phyloP scores from a whole-genome alignment of 2,888 invertebrate genomes.

The Leucophenga maculata region DNA sequence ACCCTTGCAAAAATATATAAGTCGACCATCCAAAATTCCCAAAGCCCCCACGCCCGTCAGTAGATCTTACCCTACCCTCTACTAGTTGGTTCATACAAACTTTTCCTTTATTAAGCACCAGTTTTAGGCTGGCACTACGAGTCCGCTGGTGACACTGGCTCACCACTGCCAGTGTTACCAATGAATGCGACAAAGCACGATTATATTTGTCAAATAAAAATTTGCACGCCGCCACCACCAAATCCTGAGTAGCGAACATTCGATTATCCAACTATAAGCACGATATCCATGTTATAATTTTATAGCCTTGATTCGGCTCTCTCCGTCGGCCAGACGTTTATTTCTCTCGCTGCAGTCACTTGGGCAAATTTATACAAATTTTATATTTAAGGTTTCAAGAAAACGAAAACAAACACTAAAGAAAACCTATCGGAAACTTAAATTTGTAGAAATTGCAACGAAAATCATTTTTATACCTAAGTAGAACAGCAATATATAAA shows the following conservation, averaged over 20 bases:
- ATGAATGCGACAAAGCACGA: conserved; percentile 24
- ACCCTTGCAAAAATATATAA: neutral
- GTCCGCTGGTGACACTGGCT: conserved; percentile 24
- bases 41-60: neutral
- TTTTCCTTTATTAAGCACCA: conserved; percentile 69
- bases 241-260: conserved; percentile 12
- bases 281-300: conserved; percentile 18
- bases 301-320: conserved; percentile 18
- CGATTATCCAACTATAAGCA: conserved; percentile 32
- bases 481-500: conserved; percentile 24
- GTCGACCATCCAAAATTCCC: neutral
- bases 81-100: conserved; percentile 68
- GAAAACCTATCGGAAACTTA: conserved; percentile 8
- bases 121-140: conserved; percentile 51
- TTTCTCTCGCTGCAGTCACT: conserved; percentile 54
- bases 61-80: neutral
- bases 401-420: conserved; percentile 18
- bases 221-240: conserved; percentile 23
- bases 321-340: conserved; percentile 7
- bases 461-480: conserved; percentile 26
- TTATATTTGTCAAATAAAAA: conserved; percentile 47
- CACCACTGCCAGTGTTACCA: conserved; percentile 42
- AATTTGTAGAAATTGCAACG: neutral
- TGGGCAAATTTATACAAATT: conserved; percentile 47
- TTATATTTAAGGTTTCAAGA: conserved; percentile 59